Base-by-base conservation (phyloP, 2,797 vertebrate genomes). In the Onychomys arenicola region DNA sequence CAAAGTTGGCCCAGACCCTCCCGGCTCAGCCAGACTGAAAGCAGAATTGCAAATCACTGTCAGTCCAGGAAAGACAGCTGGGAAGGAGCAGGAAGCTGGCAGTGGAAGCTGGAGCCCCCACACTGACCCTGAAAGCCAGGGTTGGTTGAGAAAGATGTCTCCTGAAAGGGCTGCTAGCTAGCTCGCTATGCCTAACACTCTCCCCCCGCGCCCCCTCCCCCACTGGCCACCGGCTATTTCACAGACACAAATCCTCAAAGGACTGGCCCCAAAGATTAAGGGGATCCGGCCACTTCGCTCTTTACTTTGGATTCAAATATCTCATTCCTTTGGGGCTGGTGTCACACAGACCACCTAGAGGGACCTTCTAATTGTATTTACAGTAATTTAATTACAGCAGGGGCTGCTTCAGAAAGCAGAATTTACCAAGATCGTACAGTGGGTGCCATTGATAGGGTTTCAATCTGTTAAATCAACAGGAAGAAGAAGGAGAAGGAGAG, bases 351-450 rank as follows among this genome's bases (percentile, higher is more conserved):
- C 99, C 99, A 99, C 99, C 99, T 99, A 98, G 98, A 98, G 98
- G 98, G 99, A 95, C 98, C 98, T 98, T 98, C 98, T 98, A 98
- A 99, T 99, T 99, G 98, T 98, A 99, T 99, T 99, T 99, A 99
- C 99, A 99, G 99, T 99, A 99, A 99, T 99, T 99, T 99, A 98
- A 99, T 99, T 99, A 99, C 98, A 98, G 96, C 98, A 76, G 96
- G 98, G 97, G 97, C 98, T 97, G 98, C 98, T 98, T 99, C 98
- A 96, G 97, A 98, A 98, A 98, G 98, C 98, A 93, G 97, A 96
- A 97, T 98, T 98, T 93, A 96, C 96, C 91, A 95, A 97, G 96
- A 97, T 90, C 67, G 94, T 95, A 77, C 94, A 95, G 97, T 96
- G 89, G 82, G 88, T 91, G 96, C 91, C 89, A 37, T 97, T 77